phyloP scores from a whole-genome alignment of 2,797 vertebrate species.

The Sebastes aleutianus region DNA sequence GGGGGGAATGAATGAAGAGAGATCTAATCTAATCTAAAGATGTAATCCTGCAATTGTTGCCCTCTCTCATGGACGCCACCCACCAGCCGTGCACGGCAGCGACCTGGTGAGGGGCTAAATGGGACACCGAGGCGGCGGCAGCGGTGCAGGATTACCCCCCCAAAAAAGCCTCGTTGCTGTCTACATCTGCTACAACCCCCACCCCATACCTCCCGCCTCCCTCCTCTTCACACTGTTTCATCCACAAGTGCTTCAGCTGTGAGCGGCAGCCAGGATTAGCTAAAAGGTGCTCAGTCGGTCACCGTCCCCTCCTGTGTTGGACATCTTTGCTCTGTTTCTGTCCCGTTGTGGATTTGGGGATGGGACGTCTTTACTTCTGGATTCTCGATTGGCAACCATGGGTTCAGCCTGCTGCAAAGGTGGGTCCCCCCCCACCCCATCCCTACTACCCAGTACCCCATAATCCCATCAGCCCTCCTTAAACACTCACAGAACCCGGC shows the following conservation, averaged over 20 bases:
- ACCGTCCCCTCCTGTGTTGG: neutral
- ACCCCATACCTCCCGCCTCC: neutral
- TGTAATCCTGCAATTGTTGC: slow-evolving; percentile 86
- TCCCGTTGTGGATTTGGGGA: slow-evolving; percentile 57
- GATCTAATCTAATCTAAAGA: slow-evolving; percentile 75
- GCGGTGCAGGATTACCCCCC: slow-evolving; percentile 42
- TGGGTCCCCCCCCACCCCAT: slow-evolving; percentile 68
- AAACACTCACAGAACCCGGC: neutral
- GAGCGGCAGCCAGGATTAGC: neutral
- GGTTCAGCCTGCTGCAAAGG: slow-evolving; percentile 89
- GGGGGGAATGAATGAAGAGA: slow-evolving; percentile 46
- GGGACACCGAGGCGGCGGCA: slow-evolving; percentile 21
- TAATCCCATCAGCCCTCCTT: neutral
- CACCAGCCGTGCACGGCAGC: slow-evolving; percentile 4
- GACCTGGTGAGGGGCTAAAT: slow-evolving; percentile 23
- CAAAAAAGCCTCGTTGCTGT: neutral
- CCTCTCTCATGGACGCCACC: slow-evolving; percentile 41
- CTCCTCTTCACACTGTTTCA: neutral
- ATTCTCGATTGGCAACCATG: slow-evolving; percentile 79
- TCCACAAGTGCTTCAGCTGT: neutral
- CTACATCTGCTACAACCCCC: slow-evolving; percentile 7
- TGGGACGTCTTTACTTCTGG: slow-evolving; percentile 76
- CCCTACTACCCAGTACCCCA: neutral
- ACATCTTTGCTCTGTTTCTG: neutral
- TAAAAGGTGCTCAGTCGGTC: neutral